phyloP scores from a whole-genome alignment of 2,113 vertebrate species.

The Anarrhichthys ocellatus region DNA sequence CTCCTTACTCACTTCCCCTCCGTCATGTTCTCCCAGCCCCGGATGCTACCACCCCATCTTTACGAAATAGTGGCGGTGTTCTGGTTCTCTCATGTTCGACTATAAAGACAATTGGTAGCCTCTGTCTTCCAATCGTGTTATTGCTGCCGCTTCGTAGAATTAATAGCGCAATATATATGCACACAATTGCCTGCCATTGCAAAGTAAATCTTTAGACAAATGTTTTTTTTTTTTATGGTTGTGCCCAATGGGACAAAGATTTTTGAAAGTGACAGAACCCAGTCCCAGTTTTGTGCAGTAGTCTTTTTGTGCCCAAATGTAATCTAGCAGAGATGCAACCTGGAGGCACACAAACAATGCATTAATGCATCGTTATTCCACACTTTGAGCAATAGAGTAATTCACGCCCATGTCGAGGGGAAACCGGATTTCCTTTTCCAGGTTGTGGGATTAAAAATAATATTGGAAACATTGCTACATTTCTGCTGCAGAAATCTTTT shows the following conservation, averaged over 20 bases:
- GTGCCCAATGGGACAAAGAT: slow-evolving; percentile 8
- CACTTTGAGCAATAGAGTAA: slow-evolving; percentile 37
- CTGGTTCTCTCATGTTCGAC: not conserved
- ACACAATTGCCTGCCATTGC: not conserved
- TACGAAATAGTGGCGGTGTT: not conserved
- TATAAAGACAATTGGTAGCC: not conserved
- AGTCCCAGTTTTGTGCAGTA: slow-evolving; percentile 16
- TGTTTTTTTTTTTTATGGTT: slow-evolving; percentile 8
- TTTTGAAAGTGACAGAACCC: not conserved
- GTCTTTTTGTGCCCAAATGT: not conserved
- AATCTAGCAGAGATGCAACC: slow-evolving; percentile 29
- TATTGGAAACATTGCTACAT: slow-evolving; percentile 4
- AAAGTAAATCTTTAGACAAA: slow-evolving; percentile 4
- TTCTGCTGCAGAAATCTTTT: slow-evolving; percentile 8
- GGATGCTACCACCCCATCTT: not conserved
- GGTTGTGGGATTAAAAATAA: slow-evolving; percentile 46
- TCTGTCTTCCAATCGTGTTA: not conserved
- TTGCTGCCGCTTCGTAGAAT: not conserved
- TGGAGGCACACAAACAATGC: slow-evolving; percentile 13
- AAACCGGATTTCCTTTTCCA: slow-evolving; percentile 34
- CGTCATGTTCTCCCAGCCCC: not conserved
- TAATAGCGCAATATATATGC: slow-evolving; percentile 9
- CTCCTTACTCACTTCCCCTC: no score
- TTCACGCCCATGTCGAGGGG: slow-evolving; percentile 15
- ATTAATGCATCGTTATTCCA: slow-evolving; percentile 45